Base-by-base conservation (phyloP, 2,113 vertebrate genomes). In the Prionailurus viverrinus region DNA sequence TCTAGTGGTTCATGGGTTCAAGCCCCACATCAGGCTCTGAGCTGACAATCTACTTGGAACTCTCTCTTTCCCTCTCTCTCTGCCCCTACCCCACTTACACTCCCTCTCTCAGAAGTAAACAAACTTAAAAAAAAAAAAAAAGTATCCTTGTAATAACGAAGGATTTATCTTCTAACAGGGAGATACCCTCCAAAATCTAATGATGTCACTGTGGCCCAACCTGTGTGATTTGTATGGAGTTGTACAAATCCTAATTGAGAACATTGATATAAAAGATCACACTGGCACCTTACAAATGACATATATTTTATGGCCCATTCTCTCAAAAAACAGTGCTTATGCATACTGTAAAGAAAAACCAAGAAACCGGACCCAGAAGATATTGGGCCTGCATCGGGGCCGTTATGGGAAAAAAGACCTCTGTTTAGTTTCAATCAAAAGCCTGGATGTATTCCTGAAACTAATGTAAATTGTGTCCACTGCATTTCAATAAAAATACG, bases 371-470 rank as follows among this genome's bases (percentile, higher is more conserved):
- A 79, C 45, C 45, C 3, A 33, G 53, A 86, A 58, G 48, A 84
- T 86, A 84, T 19, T 55, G 85, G 71, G 53, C 11, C 7, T 21
- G 2, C 15, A 79, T 92, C 15, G 39, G 80, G 31, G 80, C 45
- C 63, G 3, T 81, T 48, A 48, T n/a, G 48, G 39, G 25, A 74
- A 87, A 78, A 92, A 92, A 79, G 13, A 36, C 14, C 29, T 89
- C 23, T 65, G 25, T 76, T 93, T 65, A 78, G 36, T 63, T 63
- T 89, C 89, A 36, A 73, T 89, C 36, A 39, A 84, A 89, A 95
- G 53, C 41, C 74, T 78, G 74, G 41, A 48, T 48, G 14, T 76
- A 27, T 45, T 76, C 41, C 73, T 76, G 73, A 76, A 76, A 76
- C 41, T 29, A 76, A 76, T 16, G 41, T 48, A 45, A 76, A 76